Evolutionary conservation across 2,113 vertebrate species (phyloP).

Genomic region (Arenaria interpres): DNA sequence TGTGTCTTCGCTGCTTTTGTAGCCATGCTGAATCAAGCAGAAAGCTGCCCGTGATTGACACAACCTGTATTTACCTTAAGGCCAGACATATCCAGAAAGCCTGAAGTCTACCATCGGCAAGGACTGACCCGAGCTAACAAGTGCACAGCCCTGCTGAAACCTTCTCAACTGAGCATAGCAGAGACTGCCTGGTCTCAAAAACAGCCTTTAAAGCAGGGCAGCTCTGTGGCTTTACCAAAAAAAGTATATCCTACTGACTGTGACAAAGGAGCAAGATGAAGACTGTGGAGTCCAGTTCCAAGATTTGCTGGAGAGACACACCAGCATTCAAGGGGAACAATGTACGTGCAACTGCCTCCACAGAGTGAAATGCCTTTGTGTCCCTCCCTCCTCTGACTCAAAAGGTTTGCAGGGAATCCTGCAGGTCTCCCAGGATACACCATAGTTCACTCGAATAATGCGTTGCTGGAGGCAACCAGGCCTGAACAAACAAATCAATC

Average conservation of each 20-base stretch:
- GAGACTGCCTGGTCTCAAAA: neutral
- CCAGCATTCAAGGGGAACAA: neutral
- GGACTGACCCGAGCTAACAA: neutral
- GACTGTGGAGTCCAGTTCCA: neutral
- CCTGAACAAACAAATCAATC: constrained; percentile 67
- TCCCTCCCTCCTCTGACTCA: constrained; percentile 1
- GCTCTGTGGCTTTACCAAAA: neutral
- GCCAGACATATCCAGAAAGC: neutral
- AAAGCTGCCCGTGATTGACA: neutral
- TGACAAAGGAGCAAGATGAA: neutral
- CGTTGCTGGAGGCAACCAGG: constrained; percentile 73
- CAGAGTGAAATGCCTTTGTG: constrained; percentile 42
- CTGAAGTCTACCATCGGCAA: neutral
- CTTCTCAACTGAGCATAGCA: neutral
- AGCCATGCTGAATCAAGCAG: neutral
- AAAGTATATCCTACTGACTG: neutral
- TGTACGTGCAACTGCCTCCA: neutral
- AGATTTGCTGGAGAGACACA: neutral
- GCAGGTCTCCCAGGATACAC: constrained; percentile 70
- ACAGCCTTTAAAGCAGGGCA: neutral
- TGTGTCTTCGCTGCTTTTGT: neutral
- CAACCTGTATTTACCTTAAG: neutral
- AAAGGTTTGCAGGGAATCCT: constrained; percentile 58
- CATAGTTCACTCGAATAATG: constrained; percentile 58
- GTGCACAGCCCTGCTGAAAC: neutral